Evolutionary conservation across 2,113 vertebrate genomes (phyloP), one percentile per base, ranked within the genome.

Genomic region (Gymnogyps californianus): DNA sequence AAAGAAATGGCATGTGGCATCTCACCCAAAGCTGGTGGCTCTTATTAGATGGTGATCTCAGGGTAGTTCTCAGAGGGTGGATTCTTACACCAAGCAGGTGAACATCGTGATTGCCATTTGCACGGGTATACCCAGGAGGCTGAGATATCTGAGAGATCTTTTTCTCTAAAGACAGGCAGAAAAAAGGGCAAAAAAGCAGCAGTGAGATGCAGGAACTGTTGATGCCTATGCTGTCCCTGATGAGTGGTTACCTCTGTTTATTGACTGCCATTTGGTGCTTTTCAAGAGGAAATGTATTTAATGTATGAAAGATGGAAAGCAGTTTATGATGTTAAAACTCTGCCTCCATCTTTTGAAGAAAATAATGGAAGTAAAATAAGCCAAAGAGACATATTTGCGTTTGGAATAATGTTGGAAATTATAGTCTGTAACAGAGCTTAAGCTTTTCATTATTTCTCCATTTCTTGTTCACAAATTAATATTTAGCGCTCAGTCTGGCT

Each of bases 61-160:
- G 55, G 25, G 22, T 7, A 9, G 13, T 2, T 62, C 55, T 71
- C 75, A 40, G 34, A 46, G 11, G 5, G 26, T 67, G 66, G 36
- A 36, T 47, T 93, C 46, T 46, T 49, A 11, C n/a, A 38, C 10
- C 36, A 54, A 58, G 36, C 61, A 76, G 70, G 26, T 72, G 44
- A 55, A 36, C 2, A 0, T 13, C 0, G 0, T 26, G 17, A 19
- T 21, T 72, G 11, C 47, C 46, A 59, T 61, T 49, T 49, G 9
- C 46, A 74, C 58, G 29, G 54, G 8, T 24, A 7, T 58, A 47
- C 31, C 51, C 59, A 79, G 46, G 16, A 74, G 36, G 13, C 1
- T 81, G 67, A 84, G 40, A 47, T 21, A 64, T 12, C 22, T 1
- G 4, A 70, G 40, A 12, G 19, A 17, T 8, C 6, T 59, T 71